phyloP scores from a whole-genome alignment of 2,797 vertebrate genomes.

The Neosilurus mollespiculum region DNA sequence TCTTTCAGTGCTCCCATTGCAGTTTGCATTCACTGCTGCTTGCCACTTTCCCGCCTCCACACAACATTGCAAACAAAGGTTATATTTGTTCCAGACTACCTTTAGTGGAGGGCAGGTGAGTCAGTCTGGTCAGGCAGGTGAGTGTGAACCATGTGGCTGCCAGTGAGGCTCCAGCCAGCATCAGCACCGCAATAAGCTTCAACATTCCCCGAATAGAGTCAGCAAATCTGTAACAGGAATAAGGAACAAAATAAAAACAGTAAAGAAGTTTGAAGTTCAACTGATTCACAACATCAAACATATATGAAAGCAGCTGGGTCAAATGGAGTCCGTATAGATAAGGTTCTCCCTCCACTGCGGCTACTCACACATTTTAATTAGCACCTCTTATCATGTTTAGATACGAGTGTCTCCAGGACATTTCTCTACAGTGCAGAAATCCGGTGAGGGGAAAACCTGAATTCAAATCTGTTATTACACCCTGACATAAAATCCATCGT shows the following conservation, averaged over 20 bases:
- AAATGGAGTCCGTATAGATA: slow-evolving; percentile 54
- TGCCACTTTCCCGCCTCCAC: slow-evolving; percentile 4
- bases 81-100: slow-evolving; percentile 70
- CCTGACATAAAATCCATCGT: background rate
- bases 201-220: slow-evolving; percentile 96
- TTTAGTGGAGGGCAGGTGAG: slow-evolving; percentile 93
- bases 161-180: slow-evolving; percentile 91
- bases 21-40: slow-evolving; percentile 19
- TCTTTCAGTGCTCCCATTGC: slow-evolving; percentile 18
- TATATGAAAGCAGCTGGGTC: slow-evolving; percentile 47
- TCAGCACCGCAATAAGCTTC: slow-evolving; percentile 93
- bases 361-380: slow-evolving; percentile 49
- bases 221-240: slow-evolving; percentile 81
- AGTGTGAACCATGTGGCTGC: slow-evolving; percentile 96
- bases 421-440: slow-evolving; percentile 34
- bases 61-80: slow-evolving; percentile 14
- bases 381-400: slow-evolving; percentile 16
- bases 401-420: slow-evolving; percentile 29
- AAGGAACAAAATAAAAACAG: slow-evolving; percentile 1
- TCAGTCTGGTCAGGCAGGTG: slow-evolving; percentile 87
- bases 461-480: slow-evolving; percentile 31
- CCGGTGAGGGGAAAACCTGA: slow-evolving; percentile 24
- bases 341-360: slow-evolving; percentile 51
- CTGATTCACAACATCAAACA: slow-evolving; percentile 59
- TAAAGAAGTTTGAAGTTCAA: slow-evolving; percentile 23